Base-by-base conservation (phyloP, 2,888 invertebrate genomes). In the Drosophila parthenogenetica region DNA sequence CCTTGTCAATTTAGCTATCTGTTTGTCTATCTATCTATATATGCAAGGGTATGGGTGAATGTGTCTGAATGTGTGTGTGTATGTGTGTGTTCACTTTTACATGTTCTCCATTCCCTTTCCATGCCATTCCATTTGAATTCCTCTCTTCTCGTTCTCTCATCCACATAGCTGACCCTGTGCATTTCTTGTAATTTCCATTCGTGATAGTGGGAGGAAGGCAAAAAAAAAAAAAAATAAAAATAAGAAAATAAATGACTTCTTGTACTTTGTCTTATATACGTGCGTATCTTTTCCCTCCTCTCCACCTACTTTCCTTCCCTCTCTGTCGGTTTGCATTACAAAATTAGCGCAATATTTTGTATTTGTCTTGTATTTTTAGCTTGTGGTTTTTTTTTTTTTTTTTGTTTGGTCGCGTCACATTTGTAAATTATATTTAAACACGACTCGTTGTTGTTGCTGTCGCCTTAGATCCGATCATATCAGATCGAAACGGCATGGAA, bases 391-490 rank as follows among this genome's bases (percentile, higher is more conserved):
- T 69, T n/a, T n/a, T n/a, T 71, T 79, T 80, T 49, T 62, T 48
- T 48, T 51, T 13, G 35, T 11, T 29, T 62, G 66, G 62, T 70
- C 55, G 65, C 17, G 7, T 48, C 67, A 46, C 39, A 53, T 73
- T 80, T 82, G 74, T 84, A 79, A 82, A 78, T 74, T 83, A 80
- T 83, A 85, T 85, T 82, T 85, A 85, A 82, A 83, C 78, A 71
- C 69, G 71, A 64, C 69, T 64, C 59, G 67, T 48, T 48, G 43
- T 48, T 51, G 69, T 64, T 59, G 59, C 29, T 32, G 48, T 65
- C 51, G 73, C 61, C 16, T 55, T 51, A 63, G 48, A 60, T 49
- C 59, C 63, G 54, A 68, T 67, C 69, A 48, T 70, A 69, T 77
- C 57, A 39, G 48, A 42, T 53, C 65, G 60, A 62, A 69, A 66